Conservation (phyloP, 2,797 vertebrate genomes). For the Pyrocephalus nanus region DNA sequence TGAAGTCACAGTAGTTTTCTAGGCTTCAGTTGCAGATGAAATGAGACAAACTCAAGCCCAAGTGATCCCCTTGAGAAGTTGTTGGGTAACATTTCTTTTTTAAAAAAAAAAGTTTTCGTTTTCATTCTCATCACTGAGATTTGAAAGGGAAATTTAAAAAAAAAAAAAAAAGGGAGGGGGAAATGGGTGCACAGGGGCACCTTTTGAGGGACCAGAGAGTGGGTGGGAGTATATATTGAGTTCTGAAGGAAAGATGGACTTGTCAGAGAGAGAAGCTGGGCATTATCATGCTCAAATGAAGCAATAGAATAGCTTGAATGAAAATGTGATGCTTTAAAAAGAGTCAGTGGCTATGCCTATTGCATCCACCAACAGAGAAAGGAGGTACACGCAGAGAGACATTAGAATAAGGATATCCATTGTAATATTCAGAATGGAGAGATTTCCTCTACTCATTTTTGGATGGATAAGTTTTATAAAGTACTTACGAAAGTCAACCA, state of each 20-base stretch:
- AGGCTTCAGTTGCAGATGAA: not conserved
- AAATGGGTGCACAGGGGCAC: not conserved
- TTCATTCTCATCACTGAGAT: not conserved
- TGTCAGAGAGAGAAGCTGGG: not conserved
- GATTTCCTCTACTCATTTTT: not conserved
- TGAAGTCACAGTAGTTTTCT: not conserved
- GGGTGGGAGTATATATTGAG: not conserved
- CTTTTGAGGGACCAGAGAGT: not conserved
- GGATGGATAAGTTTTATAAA: not conserved
- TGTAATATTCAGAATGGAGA: not conserved
- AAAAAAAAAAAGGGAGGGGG: not conserved
- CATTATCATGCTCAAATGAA: not conserved
- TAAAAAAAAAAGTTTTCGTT: not conserved
- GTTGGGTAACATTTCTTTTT: not conserved
- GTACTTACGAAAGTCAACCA: not conserved
- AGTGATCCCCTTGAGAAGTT: not conserved
- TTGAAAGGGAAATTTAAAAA: not conserved
- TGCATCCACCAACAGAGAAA: not conserved
- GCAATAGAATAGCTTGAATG: not conserved
- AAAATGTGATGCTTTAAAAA: not conserved
- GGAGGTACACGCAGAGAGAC: not conserved
- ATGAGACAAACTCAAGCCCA: not conserved
- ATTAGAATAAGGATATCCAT: not conserved
- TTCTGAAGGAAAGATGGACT: not conserved
- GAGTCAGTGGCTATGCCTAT: not conserved